A percentile compares a stretch with the other conserved stretches of the same genome.
phyloP scores from a whole-genome alignment of 2,113 vertebrate species.

The Anguilla japonica region DNA sequence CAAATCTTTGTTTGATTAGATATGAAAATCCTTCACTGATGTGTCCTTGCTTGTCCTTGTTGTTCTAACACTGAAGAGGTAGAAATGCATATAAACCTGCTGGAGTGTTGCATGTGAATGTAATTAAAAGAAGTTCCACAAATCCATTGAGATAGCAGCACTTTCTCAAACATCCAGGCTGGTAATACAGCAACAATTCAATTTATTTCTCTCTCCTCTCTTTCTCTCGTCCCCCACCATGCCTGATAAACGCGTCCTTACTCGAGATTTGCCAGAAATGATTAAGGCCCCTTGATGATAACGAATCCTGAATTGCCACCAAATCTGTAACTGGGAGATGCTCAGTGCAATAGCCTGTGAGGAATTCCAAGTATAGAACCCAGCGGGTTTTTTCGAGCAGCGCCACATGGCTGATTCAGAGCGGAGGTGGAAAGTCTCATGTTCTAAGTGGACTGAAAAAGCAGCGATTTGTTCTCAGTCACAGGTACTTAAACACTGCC shows the following conservation, averaged over 20 bases:
- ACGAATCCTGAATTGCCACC: neutral
- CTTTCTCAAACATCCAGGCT: neutral
- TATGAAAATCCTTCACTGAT: neutral
- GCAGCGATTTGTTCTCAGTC: neutral
- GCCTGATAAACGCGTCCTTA: neutral
- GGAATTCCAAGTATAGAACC: neutral
- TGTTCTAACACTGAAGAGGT: neutral
- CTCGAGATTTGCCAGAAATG: constrained; percentile 13
- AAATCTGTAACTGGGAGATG: neutral
- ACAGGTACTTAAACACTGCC: neutral
- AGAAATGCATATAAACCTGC: neutral
- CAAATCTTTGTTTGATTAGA: neutral
- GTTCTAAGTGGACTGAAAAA: neutral
- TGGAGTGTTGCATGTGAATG: neutral
- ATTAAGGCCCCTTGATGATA: constrained; percentile 11
- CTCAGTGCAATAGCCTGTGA: neutral
- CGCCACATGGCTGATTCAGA: neutral
- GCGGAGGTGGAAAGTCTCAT: neutral
- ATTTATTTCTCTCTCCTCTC: neutral
- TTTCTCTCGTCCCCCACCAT: neutral
- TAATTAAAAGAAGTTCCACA: neutral
- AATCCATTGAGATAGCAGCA: neutral
- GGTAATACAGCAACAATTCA: neutral
- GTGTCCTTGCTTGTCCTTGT: neutral
- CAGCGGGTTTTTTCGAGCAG: neutral